Evolutionary conservation across 2,797 vertebrate species (phyloP).

Genomic region (Allochrocebus solatus): DNA sequence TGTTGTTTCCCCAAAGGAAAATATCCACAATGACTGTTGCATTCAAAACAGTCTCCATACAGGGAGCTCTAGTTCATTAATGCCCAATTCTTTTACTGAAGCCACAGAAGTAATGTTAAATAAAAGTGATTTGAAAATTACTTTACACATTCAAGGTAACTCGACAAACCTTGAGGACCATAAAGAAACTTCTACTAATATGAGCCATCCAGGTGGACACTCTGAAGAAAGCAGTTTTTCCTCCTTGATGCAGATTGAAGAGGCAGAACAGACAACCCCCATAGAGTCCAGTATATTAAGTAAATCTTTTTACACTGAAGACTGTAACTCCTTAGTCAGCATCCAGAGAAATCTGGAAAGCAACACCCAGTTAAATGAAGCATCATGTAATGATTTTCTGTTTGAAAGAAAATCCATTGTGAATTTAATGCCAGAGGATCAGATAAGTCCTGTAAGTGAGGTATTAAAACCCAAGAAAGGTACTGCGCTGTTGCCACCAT

Average conservation of each 20-base stretch:
- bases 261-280: background rate
- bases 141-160: slow-evolving; percentile 45
- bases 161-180: slow-evolving; percentile 59
- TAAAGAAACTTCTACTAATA: slow-evolving; percentile 40
- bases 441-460: slow-evolving; percentile 22
- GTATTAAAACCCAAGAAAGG: slow-evolving; percentile 27
- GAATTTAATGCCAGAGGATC: slow-evolving; percentile 21
- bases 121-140: slow-evolving; percentile 36
- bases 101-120: slow-evolving; percentile 59
- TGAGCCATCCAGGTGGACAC: background rate
- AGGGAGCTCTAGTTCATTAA: slow-evolving; percentile 55
- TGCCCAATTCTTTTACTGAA: slow-evolving; percentile 52
- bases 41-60: slow-evolving; percentile 14
- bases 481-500: slow-evolving; percentile 15
- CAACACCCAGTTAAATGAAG: slow-evolving; percentile 39
- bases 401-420: slow-evolving; percentile 54
- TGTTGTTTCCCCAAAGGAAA: slow-evolving; percentile 47
- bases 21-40: background rate
- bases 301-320: slow-evolving; percentile 33
- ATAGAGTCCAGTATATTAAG: background rate
- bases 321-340: background rate
- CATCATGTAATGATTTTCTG: slow-evolving; percentile 16
- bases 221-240: slow-evolving; percentile 40
- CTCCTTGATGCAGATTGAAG: background rate
- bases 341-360: slow-evolving; percentile 38